phyloP scores from a whole-genome alignment of 2,113 vertebrate genomes.

The Damaliscus lunatus region DNA sequence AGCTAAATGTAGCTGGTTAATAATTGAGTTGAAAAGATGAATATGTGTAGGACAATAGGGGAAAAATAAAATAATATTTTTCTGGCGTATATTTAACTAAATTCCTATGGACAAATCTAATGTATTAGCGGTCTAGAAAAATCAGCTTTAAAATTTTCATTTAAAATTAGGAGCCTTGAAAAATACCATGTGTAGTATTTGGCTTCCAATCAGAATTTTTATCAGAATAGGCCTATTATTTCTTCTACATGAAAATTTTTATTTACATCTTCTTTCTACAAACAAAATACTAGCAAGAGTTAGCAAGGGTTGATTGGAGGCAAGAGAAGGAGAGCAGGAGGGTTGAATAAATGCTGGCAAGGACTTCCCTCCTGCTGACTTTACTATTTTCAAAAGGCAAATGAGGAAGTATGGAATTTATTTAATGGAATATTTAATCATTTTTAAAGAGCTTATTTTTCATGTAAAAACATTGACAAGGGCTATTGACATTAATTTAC shows the following conservation, averaged over 20 bases:
- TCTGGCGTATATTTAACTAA: neutral
- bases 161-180: constrained; percentile 13
- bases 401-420: constrained; percentile 47
- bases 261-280: constrained; percentile 50
- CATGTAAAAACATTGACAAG: constrained; percentile 51
- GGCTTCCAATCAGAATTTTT: constrained; percentile 34
- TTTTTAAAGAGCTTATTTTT: constrained; percentile 44
- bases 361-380: constrained; percentile 45
- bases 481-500: constrained; percentile 60
- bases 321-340: constrained; percentile 36
- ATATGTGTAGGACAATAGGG: neutral
- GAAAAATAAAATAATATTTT: neutral
- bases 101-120: neutral
- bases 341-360: constrained; percentile 36
- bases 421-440: constrained; percentile 33
- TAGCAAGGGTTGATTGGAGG: constrained; percentile 46
- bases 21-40: neutral
- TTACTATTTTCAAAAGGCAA: constrained; percentile 54
- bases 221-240: constrained; percentile 53
- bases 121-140: neutral
- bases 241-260: constrained; percentile 48
- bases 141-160: neutral
- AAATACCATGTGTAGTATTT: constrained; percentile 33
- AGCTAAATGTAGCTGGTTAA: neutral
- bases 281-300: constrained; percentile 40